A percentile compares a stretch with the other conserved stretches of the same genome.
These are phyloP conservation scores for Oxygymnocypris stewartii DNA, from an alignment of 2,113 vertebrate species.

Conservation along the genomic window DNA sequence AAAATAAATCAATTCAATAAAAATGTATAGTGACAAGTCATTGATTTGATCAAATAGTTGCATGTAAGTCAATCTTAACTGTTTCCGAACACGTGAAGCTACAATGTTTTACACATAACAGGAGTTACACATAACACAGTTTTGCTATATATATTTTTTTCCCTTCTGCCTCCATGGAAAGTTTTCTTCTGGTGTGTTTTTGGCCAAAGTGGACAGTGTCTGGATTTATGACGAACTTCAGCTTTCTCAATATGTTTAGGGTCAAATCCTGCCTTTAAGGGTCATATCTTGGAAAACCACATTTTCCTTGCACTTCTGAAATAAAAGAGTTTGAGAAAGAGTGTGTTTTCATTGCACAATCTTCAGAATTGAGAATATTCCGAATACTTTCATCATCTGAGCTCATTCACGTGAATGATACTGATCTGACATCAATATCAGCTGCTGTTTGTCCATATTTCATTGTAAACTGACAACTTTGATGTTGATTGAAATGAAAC, in stretches of 20 bases:
- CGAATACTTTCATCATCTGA: background rate
- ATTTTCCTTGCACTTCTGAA: background rate
- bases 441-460: background rate
- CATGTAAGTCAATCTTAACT: background rate
- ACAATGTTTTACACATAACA: conserved; percentile 32
- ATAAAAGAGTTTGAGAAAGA: background rate
- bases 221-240: conserved; percentile 48
- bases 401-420: background rate
- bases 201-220: conserved; percentile 14
- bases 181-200: conserved; percentile 36
- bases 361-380: background rate
- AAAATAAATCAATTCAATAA: background rate
- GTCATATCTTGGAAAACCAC: background rate
- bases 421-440: background rate
- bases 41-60: background rate
- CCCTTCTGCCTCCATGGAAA: conserved; percentile 39
- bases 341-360: too few relatives aligned
- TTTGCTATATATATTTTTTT: conserved; percentile 1
- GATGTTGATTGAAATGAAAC: background rate
- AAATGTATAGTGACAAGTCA: background rate
- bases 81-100: background rate
- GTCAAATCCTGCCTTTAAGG: background rate
- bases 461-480: background rate
- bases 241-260: background rate
- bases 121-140: background rate